Percentiles rank a stretch among this genome's conserved stretches.
phyloP scores from a whole-genome alignment of 1,140 invertebrate species.

The Drosophila leontia region DNA sequence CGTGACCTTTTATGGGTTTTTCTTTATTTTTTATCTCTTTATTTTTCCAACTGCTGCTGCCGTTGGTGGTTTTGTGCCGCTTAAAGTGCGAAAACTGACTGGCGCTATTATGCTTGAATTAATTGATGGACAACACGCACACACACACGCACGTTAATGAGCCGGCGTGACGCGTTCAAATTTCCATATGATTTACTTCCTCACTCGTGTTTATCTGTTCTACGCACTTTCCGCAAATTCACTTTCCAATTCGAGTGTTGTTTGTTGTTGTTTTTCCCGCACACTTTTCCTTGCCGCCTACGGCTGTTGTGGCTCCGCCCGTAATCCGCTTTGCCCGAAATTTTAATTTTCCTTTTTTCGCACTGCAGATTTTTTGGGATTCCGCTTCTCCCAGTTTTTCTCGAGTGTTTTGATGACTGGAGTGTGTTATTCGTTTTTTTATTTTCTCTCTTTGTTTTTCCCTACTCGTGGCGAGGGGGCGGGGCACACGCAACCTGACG shows the following conservation, averaged over 20 bases:
- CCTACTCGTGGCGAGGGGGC: conserved; percentile 10
- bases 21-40: conserved; percentile 10
- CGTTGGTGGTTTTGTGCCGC: conserved; percentile 41
- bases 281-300: conserved; percentile 56
- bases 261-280: conserved; percentile 33
- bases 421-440: conserved; percentile 41
- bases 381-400: conserved; percentile 27
- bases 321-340: conserved; percentile 80
- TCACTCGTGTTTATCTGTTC: conserved; percentile 41
- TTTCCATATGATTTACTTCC: conserved; percentile 68
- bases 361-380: conserved; percentile 32
- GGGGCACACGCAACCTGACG: conserved; percentile 35
- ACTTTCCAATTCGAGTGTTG: conserved; percentile 47
- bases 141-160: conserved; percentile 53
- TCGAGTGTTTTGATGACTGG: conserved; percentile 51
- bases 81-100: conserved; percentile 67
- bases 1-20: conserved; percentile 17
- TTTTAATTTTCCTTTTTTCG: conserved; percentile 65
- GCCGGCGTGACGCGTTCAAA: conserved; percentile 61
- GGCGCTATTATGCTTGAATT: conserved; percentile 51
- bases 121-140: conserved; percentile 69
- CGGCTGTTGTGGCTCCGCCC: conserved; percentile 35
- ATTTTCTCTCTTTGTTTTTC: neutral
- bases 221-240: conserved; percentile 59
- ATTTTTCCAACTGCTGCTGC: conserved; percentile 15